Evolutionary conservation across 2,888 invertebrate genomes (phyloP).

Genomic region (Drosophila gaucha): DNA sequence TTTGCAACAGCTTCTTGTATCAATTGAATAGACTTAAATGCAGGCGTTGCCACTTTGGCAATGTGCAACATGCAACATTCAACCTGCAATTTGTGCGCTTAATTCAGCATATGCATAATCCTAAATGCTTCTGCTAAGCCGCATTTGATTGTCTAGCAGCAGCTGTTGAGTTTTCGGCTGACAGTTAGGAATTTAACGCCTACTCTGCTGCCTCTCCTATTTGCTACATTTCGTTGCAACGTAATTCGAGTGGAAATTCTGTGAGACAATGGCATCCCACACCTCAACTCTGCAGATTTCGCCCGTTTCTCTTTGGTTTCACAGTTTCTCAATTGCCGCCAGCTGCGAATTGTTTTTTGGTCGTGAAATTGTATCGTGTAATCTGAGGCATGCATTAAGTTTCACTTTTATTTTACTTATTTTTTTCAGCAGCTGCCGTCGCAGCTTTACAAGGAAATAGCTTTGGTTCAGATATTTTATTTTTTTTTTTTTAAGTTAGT

Average conservation of each 20-base stretch:
- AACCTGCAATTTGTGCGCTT: constrained; percentile 40
- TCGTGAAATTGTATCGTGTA: constrained; percentile 59
- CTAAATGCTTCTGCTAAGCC: constrained; percentile 30
- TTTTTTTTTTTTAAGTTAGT: constrained; percentile 20
- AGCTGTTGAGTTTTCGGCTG: constrained; percentile 12
- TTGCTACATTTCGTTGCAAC: constrained; percentile 32
- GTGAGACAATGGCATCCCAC: constrained; percentile 27
- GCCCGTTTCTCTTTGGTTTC: constrained; percentile 25
- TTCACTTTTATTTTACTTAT: constrained; percentile 62
- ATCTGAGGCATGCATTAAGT: constrained; percentile 63
- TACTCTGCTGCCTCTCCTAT: not conserved
- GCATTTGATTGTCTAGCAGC: constrained; percentile 24
- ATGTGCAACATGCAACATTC: constrained; percentile 21
- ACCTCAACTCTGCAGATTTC: constrained; percentile 20
- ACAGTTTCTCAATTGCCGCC: constrained; percentile 29
- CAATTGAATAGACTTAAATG: constrained; percentile 38
- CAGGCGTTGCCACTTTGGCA: constrained; percentile 27
- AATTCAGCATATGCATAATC: constrained; percentile 36
- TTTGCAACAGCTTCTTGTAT: constrained; percentile 28
- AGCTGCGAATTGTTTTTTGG: constrained; percentile 33
- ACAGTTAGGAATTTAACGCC: constrained; percentile 33
- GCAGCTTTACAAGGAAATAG: constrained; percentile 50
- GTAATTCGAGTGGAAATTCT: constrained; percentile 53
- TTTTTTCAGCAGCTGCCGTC: constrained; percentile 12
- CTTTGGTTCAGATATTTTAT: constrained; percentile 37